Conservation (phyloP, 2,113 vertebrate species). For the Hepsetus odoe region DNA sequence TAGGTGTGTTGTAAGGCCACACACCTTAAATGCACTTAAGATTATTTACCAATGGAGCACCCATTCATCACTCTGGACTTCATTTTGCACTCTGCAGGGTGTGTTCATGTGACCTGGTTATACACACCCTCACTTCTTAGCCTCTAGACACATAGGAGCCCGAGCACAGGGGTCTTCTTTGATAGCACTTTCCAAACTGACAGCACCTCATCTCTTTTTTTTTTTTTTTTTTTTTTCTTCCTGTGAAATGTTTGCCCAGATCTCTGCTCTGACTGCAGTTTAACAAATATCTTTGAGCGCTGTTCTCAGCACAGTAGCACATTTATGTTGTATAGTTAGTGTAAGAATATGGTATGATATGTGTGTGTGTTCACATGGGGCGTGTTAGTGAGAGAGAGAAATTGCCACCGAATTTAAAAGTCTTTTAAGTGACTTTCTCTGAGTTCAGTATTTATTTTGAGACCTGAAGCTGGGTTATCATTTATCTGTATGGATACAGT, state of each 20-base stretch:
- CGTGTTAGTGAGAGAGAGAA: background rate
- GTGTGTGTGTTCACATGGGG: conserved; percentile 15
- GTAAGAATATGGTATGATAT: conserved; percentile 8
- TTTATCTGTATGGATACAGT: background rate
- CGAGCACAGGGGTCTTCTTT: conserved; percentile 43
- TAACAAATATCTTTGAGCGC: background rate
- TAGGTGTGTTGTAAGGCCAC: background rate
- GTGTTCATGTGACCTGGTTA: background rate
- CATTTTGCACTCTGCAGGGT: background rate
- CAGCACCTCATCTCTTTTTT: conserved; percentile 38
- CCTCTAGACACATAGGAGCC: conserved; percentile 28
- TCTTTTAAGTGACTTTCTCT: background rate
- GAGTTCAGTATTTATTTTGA: conserved; percentile 24
- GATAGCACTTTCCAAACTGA: conserved; percentile 48
- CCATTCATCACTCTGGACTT: background rate
- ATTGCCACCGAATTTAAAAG: background rate
- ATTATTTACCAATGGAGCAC: conserved; percentile 3
- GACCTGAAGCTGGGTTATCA: conserved; percentile 27
- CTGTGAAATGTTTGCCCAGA: conserved; percentile 44
- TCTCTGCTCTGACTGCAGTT: background rate
- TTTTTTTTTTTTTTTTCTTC: conserved; percentile 6
- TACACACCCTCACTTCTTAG: background rate
- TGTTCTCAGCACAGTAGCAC: conserved; percentile 5
- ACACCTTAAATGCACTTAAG: background rate
- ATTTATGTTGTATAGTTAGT: conserved; percentile 6